Conservation (phyloP, 2,113 vertebrate species). For the Sporophila hypoxantha region DNA sequence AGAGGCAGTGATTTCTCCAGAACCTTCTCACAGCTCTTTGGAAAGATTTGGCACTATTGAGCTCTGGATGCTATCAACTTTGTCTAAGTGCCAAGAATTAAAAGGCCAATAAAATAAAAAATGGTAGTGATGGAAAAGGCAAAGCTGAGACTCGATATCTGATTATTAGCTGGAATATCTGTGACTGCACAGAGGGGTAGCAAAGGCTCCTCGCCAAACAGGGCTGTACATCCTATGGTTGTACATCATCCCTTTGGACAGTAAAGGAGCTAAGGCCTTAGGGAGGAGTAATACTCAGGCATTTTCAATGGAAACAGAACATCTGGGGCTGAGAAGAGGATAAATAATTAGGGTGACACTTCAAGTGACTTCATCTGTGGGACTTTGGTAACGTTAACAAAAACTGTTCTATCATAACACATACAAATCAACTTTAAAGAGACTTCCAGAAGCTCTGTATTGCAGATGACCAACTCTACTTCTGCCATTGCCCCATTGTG, state of each 20-base stretch:
- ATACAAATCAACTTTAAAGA: neutral
- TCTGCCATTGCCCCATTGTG: neutral
- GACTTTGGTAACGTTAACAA: neutral
- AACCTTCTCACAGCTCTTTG: neutral
- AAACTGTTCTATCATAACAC: neutral
- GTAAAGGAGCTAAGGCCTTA: neutral
- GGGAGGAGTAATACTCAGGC: neutral
- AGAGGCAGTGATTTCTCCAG: neutral
- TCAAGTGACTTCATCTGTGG: neutral
- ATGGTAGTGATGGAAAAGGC: neutral
- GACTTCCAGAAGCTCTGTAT: neutral
- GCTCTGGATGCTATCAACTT: neutral
- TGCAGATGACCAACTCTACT: neutral
- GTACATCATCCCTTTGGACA: neutral
- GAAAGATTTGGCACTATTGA: neutral
- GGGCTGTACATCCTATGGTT: neutral
- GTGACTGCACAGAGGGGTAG: neutral
- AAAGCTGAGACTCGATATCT: neutral
- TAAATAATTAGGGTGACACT: neutral
- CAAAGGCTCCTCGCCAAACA: neutral
- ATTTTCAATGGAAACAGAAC: neutral
- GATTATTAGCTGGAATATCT: neutral
- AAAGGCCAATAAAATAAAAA: neutral
- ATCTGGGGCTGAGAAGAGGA: neutral
- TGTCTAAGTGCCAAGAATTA: neutral